Percentiles rank a stretch among this genome's conserved stretches.
Conservation (phyloP, 2,888 invertebrate genomes). For the Octodonta nipae region DNA sequence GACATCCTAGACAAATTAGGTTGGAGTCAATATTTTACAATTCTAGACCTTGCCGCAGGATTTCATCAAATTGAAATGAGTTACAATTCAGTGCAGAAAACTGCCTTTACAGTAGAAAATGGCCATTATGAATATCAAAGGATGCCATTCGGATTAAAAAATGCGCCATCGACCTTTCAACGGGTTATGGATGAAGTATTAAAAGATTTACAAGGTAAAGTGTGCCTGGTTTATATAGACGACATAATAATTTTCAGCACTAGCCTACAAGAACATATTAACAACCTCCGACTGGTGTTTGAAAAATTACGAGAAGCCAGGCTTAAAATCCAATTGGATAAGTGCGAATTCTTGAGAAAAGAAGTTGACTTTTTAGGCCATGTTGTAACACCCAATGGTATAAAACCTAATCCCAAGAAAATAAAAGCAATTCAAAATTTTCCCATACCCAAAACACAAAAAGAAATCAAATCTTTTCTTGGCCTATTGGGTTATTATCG, state of each 20-base stretch:
- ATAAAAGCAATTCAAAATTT: conserved; percentile 10
- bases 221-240: conserved; percentile 27
- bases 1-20: conserved; percentile 29
- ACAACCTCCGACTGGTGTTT: conserved; percentile 16
- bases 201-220: conserved; percentile 17
- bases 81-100: conserved; percentile 22
- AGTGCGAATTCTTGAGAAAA: conserved; percentile 13
- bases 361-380: conserved; percentile 15
- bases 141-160: conserved; percentile 30
- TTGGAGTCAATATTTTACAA: conserved; percentile 26
- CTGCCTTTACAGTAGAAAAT: conserved; percentile 24
- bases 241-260: conserved; percentile 24
- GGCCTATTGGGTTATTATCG: conserved; percentile 15
- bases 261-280: conserved; percentile 18
- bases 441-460: conserved; percentile 8
- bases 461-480: conserved; percentile 15
- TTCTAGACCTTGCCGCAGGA: conserved; percentile 27
- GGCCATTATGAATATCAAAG: conserved; percentile 25
- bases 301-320: conserved; percentile 12
- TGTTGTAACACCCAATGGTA: conserved; percentile 12
- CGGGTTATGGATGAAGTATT: conserved; percentile 23
- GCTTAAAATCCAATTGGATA: conserved; percentile 14
- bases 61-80: conserved; percentile 30
- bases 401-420: conserved; percentile 14
- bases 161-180: conserved; percentile 28